Evolutionary conservation across 2,888 invertebrate species (phyloP).

Genomic region (Onthophagus sagittarius): DNA sequence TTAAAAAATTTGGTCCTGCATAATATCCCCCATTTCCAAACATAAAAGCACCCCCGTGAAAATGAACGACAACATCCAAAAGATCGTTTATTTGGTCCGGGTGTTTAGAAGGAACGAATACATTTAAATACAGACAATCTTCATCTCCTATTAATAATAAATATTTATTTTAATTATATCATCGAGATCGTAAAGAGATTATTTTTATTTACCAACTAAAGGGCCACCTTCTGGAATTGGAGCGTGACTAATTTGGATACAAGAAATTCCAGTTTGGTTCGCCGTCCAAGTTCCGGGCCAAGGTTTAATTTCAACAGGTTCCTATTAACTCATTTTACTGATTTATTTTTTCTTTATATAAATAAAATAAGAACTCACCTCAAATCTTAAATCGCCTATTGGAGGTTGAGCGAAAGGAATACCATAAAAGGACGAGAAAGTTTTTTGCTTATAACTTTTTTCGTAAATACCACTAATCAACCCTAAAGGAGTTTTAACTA

Average conservation of each 20-base stretch:
- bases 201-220: not conserved
- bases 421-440: conserved; percentile 19
- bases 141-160: conserved; percentile 52
- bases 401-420: conserved; percentile 21
- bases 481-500: conserved; percentile 27
- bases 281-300: conserved; percentile 65
- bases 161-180: not conserved
- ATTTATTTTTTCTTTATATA: not conserved
- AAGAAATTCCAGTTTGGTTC: conserved; percentile 36
- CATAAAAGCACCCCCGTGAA: conserved; percentile 64
- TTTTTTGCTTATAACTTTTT: conserved; percentile 23
- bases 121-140: conserved; percentile 60
- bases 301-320: conserved; percentile 52
- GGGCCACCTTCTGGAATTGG: conserved; percentile 20
- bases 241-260: conserved; percentile 22
- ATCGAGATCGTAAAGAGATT: not conserved
- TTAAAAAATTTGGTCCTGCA: conserved; percentile 52
- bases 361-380: not conserved
- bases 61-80: conserved; percentile 58
- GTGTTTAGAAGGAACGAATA: conserved; percentile 52
- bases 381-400: conserved; percentile 18
- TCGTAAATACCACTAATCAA: conserved; percentile 29
- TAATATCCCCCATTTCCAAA: conserved; percentile 56
- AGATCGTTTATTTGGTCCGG: conserved; percentile 16
- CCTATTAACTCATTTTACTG: conserved; percentile 37